A percentile compares a stretch with the other conserved stretches of the same genome.
Evolutionary conservation across 2,888 invertebrate species (phyloP).

Genomic region (Oscheius sp.): DNA sequence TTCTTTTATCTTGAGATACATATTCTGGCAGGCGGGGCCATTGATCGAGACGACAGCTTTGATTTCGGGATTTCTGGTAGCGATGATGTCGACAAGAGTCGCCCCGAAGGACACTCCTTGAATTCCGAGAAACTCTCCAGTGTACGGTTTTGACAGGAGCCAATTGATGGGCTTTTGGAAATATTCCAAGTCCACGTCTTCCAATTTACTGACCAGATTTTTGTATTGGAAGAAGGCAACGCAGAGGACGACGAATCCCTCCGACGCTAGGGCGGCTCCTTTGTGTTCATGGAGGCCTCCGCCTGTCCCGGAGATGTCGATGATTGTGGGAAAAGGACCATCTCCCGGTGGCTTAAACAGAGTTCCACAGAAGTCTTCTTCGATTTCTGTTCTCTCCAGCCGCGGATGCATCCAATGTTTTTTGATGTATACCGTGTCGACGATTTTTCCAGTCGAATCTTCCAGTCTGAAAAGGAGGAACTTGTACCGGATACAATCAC

Average conservation of each 20-base stretch:
- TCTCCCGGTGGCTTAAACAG: slow-evolving; percentile 49
- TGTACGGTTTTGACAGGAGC: slow-evolving; percentile 42
- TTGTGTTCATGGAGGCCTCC: slow-evolving; percentile 52
- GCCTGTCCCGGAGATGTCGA: slow-evolving; percentile 52
- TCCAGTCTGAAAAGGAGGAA: slow-evolving; percentile 36
- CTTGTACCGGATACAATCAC: neutral
- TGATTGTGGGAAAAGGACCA: slow-evolving; percentile 49
- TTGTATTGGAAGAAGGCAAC: slow-evolving; percentile 51
- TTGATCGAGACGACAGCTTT: slow-evolving; percentile 51
- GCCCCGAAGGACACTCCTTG: slow-evolving; percentile 53
- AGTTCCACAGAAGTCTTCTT: slow-evolving; percentile 47
- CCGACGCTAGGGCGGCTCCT: slow-evolving; percentile 48
- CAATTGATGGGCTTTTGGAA: slow-evolving; percentile 47
- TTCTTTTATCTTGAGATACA: slow-evolving; percentile 42
- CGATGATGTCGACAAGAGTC: slow-evolving; percentile 43
- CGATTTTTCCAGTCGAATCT: slow-evolving; percentile 26
- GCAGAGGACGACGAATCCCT: slow-evolving; percentile 50
- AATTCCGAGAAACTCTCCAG: slow-evolving; percentile 44
- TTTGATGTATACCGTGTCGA: slow-evolving; percentile 43
- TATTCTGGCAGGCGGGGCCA: slow-evolving; percentile 40
- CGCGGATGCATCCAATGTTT: slow-evolving; percentile 59
- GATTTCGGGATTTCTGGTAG: slow-evolving; percentile 45
- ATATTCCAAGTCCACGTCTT: slow-evolving; percentile 48
- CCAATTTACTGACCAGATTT: slow-evolving; percentile 42
- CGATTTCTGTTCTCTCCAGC: slow-evolving; percentile 45